Evolutionary conservation across 2,888 invertebrate species (phyloP), one percentile per base, ranked within the genome.

Genomic region (Cephus pygmeus): DNA sequence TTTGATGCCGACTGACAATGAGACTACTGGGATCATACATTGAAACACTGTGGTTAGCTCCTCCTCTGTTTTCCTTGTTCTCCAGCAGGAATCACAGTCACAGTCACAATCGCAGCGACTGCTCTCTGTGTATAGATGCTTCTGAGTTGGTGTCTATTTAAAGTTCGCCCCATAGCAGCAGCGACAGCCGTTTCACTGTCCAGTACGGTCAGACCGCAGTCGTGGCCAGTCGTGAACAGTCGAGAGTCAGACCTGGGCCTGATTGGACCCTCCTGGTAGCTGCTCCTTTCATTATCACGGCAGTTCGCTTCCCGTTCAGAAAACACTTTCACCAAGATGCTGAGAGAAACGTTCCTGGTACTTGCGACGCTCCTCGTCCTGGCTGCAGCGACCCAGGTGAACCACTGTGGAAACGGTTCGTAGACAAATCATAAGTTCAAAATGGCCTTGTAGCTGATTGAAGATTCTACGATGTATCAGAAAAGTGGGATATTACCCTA

Each of bases 271-370:
- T 76, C 69, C 36, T 56, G 23, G 75, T 75, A 69, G 76, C n/a
- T 76, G 76, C 76, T 80, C 77, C 76, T 77, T 76, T 75, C 73
- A 77, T 75, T 80, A 77, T 80, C 79, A 80, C 56, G 23, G 23
- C 56, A 56, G 56, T 56, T 23, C 9, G 9, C 23, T 56, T 23
- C 23, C 2, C 23, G 1, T 56, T 56, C 23, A 23, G 56, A 9
- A 56, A 75, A 75, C 34, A 84, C 87, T 88, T 88, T 88, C 88
- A 87, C 88, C 84, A 79, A 82, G 85, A 83, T 88, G 87, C 79
- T 83, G 81, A 87, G 81, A 82, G 83, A 81, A 88, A 86, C 84
- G 78, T 30, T 85, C 75, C 81, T 89, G 79, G 84, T 89, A 83
- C 82, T 89, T 80, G 83, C 84, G 79, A 84, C 85, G 77, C 81